phyloP scores from a whole-genome alignment of 2,888 invertebrate genomes.

The Ormyrus nitidulus region DNA sequence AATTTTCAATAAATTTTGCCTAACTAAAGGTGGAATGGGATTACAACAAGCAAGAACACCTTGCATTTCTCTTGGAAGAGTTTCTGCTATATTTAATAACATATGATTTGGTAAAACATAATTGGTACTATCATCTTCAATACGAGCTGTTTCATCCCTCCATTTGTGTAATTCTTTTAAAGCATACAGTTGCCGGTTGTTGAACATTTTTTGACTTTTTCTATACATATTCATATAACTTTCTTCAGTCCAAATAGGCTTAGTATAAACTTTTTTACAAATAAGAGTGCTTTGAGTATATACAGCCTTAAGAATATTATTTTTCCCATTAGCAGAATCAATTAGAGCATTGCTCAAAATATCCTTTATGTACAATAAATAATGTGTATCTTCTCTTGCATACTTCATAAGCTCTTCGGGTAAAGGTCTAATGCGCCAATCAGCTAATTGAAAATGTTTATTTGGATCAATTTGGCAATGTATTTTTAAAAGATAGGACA shows the following conservation, averaged over 20 bases:
- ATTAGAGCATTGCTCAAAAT: conserved; percentile 86
- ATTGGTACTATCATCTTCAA: conserved; percentile 93
- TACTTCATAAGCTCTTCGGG: conserved; percentile 88
- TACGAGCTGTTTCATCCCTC: conserved; percentile 90
- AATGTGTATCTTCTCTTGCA: conserved; percentile 96
- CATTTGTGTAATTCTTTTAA: conserved; percentile 89
- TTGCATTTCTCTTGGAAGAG: conserved; percentile 92
- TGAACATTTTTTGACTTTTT: conserved; percentile 88
- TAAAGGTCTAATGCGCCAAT: conserved; percentile 82
- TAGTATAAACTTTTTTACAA: conserved; percentile 88
- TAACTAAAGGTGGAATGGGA: conserved; percentile 90
- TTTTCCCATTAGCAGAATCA: conserved; percentile 80
- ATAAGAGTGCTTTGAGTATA: conserved; percentile 85
- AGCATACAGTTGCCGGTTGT: conserved; percentile 89
- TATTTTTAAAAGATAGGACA: conserved; percentile 85
- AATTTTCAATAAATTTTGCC: conserved; percentile 78
- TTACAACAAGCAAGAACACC: conserved; percentile 95
- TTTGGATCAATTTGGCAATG: conserved; percentile 89
- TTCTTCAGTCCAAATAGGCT: conserved; percentile 82
- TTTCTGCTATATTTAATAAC: conserved; percentile 92
- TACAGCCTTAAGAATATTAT: conserved; percentile 82
- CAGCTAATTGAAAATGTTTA: conserved; percentile 93
- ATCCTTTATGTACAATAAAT: conserved; percentile 92
- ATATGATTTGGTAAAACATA: conserved; percentile 98
- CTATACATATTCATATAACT: conserved; percentile 87